A percentile compares a stretch with the other conserved stretches of the same genome.
These are phyloP conservation scores for Enteromius unitaeniatus DNA, from an alignment of 2,797 vertebrate species.

Conservation along the genomic window DNA sequence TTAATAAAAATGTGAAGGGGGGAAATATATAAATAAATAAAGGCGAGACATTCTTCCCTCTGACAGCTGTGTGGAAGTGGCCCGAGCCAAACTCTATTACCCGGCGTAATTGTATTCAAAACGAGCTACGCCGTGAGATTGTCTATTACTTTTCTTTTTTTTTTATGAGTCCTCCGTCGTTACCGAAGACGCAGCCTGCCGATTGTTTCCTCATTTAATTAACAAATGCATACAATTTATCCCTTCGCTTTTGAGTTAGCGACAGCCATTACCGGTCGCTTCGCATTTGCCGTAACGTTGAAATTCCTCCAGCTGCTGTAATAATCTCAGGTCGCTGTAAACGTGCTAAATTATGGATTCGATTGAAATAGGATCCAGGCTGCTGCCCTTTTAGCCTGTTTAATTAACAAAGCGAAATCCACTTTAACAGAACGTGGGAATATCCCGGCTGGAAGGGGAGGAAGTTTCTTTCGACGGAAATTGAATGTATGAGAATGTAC, in stretches of 20 bases:
- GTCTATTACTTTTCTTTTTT: conserved; percentile 81
- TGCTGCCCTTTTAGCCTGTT: conserved; percentile 81
- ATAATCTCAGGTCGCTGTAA: conserved; percentile 80
- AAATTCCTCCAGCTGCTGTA: conserved; percentile 73
- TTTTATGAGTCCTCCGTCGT: conserved; percentile 77
- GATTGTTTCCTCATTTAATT: conserved; percentile 91
- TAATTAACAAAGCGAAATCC: conserved; percentile 82
- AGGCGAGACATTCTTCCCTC: conserved; percentile 81
- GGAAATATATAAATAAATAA: conserved; percentile 79
- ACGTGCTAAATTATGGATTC: conserved; percentile 82
- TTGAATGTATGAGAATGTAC: conserved; percentile 86
- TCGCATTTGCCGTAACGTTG: conserved; percentile 76
- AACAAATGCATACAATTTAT: conserved; percentile 84
- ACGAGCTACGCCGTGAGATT: conserved; percentile 77
- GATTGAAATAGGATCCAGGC: conserved; percentile 83
- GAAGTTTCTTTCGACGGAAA: conserved; percentile 77
- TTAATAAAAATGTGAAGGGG: conserved; percentile 77
- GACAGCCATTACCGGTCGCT: conserved; percentile 74
- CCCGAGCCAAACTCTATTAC: conserved; percentile 90
- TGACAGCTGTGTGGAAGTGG: conserved; percentile 89
- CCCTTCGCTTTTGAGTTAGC: conserved; percentile 71
- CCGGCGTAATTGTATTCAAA: conserved; percentile 90
- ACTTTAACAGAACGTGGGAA: conserved; percentile 78
- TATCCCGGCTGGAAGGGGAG: conserved; percentile 65
- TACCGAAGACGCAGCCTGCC: conserved; percentile 77